Base-by-base conservation (phyloP, 2,113 vertebrate genomes). In the Centropristis striata region DNA sequence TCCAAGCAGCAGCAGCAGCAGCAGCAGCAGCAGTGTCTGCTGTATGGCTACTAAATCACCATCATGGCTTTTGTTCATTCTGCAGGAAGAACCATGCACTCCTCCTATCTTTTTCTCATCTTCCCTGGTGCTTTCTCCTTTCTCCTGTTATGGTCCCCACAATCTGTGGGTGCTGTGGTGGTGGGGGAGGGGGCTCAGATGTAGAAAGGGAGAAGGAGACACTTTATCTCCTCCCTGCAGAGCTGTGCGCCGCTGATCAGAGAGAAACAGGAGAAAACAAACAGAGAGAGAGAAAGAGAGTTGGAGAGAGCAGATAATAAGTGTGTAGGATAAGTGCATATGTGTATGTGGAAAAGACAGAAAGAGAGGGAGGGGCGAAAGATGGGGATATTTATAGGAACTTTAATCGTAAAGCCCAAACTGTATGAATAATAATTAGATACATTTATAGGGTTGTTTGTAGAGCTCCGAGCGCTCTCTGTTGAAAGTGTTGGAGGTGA, bases 161-260 rank as follows among this genome's bases (percentile, higher is more conserved):
- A 66, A 78, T 63, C 58, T 65, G 67, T 68, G 67, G 78, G 64
- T 39, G 65, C 28, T 80, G 80, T 16, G 41, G 2, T 16, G 16
- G 58, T 51, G 54, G 63, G 50, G 68, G 51, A 12, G 20, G 73
- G 79, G n/a, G 36, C 11, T 61, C 9, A 44, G 46, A 59, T 8
- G n/a, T 10, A 42, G 44, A 61, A 46, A 25, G 69, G 25, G 37
- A 37, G 41, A 71, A 41, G 50, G 49, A 63, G 71, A 73, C 51
- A 50, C 65, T 89, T 86, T 84, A 90, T 90, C 88, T 81, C 50
- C 58, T 81, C 69, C 55, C 83, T 77, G 78, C 85, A 90, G 78
- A 78, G 78, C 74, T 77, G 51, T 71, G 61, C 50, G 54, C 42
- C 67, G 73, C 59, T 88, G 80, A 84, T 89, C 64, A 74, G 59